phyloP scores from a whole-genome alignment of 1,140 invertebrate species.

The Subanguina moxae region DNA sequence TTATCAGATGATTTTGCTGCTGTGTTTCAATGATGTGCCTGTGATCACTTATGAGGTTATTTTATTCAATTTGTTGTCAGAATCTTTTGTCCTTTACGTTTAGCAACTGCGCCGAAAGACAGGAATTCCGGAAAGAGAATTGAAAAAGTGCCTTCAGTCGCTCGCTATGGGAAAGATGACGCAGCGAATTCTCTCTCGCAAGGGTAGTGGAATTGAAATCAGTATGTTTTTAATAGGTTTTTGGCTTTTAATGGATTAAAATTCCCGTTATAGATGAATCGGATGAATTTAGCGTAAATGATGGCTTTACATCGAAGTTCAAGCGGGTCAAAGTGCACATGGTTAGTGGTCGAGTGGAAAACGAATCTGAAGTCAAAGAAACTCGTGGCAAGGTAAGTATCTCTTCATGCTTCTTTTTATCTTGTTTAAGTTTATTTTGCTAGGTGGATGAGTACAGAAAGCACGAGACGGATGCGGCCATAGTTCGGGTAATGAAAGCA shows the following conservation, averaged over 20 bases:
- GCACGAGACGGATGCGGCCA: constrained; percentile 98
- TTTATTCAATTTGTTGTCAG: neutral
- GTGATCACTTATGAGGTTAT: constrained; percentile 76
- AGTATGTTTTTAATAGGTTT: neutral
- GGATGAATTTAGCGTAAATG: constrained; percentile 90
- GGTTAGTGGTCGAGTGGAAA: constrained; percentile 92
- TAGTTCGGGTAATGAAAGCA: constrained; percentile 98
- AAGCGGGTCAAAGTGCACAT: constrained; percentile 72
- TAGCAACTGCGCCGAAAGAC: constrained; percentile 92
- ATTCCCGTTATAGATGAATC: constrained; percentile 71
- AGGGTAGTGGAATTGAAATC: constrained; percentile 80
- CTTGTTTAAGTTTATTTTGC: neutral
- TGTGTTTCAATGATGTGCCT: constrained; percentile 91
- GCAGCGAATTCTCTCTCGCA: constrained; percentile 87
- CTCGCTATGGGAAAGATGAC: constrained; percentile 92
- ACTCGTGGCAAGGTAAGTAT: constrained; percentile 68
- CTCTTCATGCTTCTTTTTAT: neutral
- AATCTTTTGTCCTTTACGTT: neutral
- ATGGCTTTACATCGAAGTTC: constrained; percentile 93
- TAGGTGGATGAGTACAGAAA: constrained; percentile 90
- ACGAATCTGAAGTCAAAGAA: constrained; percentile 92
- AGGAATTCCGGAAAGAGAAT: constrained; percentile 90
- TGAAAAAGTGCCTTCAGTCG: constrained; percentile 87
- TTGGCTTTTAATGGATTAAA: neutral
- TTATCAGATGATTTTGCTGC: constrained; percentile 95